Conservation (phyloP, 1,140 invertebrate species). For the Pteromalus puparum region DNA sequence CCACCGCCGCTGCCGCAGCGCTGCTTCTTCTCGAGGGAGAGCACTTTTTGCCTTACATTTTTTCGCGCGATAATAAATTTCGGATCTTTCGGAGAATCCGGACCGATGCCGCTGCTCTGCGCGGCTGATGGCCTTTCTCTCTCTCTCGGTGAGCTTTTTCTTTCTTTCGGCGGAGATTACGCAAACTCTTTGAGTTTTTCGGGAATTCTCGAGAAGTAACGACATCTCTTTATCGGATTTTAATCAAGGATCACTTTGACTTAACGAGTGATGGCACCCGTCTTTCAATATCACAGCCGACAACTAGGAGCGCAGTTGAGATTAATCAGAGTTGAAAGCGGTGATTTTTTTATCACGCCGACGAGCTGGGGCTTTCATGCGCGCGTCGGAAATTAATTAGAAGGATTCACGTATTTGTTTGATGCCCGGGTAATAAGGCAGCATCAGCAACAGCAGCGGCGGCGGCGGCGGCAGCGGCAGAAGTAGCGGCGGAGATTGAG, state of each 20-base stretch:
- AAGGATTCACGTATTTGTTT: slow-evolving; percentile 52
- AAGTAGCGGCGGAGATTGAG: slow-evolving; percentile 34
- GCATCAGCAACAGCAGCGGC: not conserved
- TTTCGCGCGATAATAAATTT: slow-evolving; percentile 50
- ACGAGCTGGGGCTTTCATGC: not conserved
- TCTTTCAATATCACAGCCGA: too few species aligned
- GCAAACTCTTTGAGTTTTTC: slow-evolving; percentile 28
- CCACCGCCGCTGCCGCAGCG: not conserved
- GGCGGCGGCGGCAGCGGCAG: slow-evolving; percentile 29
- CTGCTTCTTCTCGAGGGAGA: too few species aligned
- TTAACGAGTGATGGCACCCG: too few species aligned
- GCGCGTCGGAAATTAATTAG: slow-evolving; percentile 53
- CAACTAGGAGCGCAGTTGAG: too few species aligned
- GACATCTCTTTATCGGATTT: too few species aligned
- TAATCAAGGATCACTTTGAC: too few species aligned
- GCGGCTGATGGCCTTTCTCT: not conserved
- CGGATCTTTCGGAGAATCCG: slow-evolving; percentile 41
- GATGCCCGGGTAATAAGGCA: slow-evolving; percentile 48
- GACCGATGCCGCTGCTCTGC: too few species aligned
- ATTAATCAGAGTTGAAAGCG: too few species aligned
- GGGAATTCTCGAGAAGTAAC: not conserved
- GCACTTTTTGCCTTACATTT: slow-evolving; percentile 33
- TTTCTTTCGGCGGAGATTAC: slow-evolving; percentile 11
- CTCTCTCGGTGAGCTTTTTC: not conserved
- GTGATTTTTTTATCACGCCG: not conserved